Evolutionary conservation across 2,888 invertebrate species (phyloP), one percentile per base, ranked within the genome.

Genomic region (Imbricaverruca yamaguchii): DNA sequence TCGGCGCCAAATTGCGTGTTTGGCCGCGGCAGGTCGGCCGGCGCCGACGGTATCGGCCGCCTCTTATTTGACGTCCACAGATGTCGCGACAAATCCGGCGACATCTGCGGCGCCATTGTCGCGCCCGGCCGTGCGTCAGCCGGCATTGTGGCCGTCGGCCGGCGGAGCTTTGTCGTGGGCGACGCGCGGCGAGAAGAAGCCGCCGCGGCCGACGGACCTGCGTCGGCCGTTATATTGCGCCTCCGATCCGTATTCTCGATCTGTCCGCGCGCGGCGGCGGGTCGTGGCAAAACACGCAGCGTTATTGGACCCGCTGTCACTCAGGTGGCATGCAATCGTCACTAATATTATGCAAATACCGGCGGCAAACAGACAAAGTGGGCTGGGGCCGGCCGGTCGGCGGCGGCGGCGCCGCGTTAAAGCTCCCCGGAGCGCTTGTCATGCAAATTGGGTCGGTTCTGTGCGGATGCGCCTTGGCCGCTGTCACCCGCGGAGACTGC

Each of bases 271-370:
- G 18, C 61, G 61, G 61, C 61, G 15, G 13, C 18, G 7, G 18
- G 13, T 18, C 7, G 61, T 8, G 69, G 15, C 12, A 69, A 69
- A 25, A 69, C 12, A 25, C 23, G 39, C 39, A 12, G 39, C 13
- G 65, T 67, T 69, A 69, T 69, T 69, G 69, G 12, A 4, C n/a
- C 25, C 15, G 13, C 69, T 69, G 69, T 69, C 69, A 69, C 12
- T 69, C 69, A 39, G 69, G 69, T 39, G 39, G 69, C 39, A 13
- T 23, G 69, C 15, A 15, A 69, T 69, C 25, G 25, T 69, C 69
- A 13, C 69, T 69, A 69, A 69, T 69, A 69, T 69, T 12, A 69
- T 69, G 69, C 69, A 69, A 69, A 69, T 69, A 39, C 69, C 39
- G 39, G 11, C 39, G 6, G 39, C 39, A 69, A 69, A 69, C 69